A percentile compares a stretch with the other conserved stretches of the same genome.
phyloP scores from a whole-genome alignment of 2,113 vertebrate species.

The Ammospiza caudacuta region DNA sequence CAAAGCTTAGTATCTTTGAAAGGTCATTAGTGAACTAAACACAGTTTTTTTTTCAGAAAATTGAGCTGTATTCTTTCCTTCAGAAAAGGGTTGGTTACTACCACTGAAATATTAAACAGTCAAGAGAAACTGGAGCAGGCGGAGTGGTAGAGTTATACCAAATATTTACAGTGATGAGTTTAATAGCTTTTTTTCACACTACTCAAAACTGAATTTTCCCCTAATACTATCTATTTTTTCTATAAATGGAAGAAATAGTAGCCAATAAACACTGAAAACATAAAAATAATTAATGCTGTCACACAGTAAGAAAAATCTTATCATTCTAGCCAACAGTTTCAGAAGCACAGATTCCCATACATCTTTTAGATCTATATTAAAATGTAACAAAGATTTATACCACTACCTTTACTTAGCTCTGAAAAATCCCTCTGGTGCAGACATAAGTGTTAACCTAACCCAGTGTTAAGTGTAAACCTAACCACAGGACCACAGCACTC shows the following conservation, averaged over 20 bases:
- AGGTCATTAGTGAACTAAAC: background rate
- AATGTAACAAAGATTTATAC: background rate
- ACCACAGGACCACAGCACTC: background rate
- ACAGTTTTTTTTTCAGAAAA: background rate
- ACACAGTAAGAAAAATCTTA: constrained; percentile 1
- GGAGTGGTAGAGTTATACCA: background rate
- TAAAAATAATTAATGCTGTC: background rate
- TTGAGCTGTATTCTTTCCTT: background rate
- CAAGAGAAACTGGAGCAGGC: background rate
- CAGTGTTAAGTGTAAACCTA: background rate
- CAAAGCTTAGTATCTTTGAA: background rate
- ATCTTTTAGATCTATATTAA: background rate
- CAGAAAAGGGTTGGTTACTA: background rate
- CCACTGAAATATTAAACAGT: background rate
- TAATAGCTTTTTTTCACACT: background rate
- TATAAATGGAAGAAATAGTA: background rate
- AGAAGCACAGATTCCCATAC: background rate
- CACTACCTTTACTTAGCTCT: background rate
- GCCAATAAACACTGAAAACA: background rate
- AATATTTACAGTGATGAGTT: background rate
- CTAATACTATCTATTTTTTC: background rate
- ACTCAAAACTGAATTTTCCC: background rate
- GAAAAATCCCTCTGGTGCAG: background rate
- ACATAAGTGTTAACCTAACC: background rate
- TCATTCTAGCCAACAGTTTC: constrained; percentile 1